These are phyloP conservation scores for Hirtodrosophila cameraria DNA, from an alignment of 2,888 invertebrate species.

Conservation along the genomic window DNA sequence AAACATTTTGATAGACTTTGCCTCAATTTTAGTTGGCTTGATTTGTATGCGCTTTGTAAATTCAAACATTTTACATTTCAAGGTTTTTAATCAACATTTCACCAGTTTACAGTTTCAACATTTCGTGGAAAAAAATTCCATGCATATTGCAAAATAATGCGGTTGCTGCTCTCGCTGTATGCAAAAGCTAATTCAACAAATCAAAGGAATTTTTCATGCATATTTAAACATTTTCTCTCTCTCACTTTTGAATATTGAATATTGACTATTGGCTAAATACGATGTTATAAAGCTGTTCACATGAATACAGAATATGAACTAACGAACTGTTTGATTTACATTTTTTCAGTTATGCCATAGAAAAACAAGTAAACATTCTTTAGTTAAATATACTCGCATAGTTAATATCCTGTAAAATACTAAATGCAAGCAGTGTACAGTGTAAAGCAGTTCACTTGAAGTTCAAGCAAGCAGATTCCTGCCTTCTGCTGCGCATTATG, in stretches of 20 bases:
- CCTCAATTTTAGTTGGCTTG: neutral
- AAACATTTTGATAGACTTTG: neutral
- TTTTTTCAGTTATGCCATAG: slow-evolving; percentile 16
- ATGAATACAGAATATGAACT: slow-evolving; percentile 29
- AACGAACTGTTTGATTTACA: slow-evolving; percentile 49
- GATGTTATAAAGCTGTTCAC: slow-evolving; percentile 3
- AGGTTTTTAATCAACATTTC: slow-evolving; percentile 18
- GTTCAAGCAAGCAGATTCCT: too few relatives aligned
- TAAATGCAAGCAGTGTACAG: too few relatives aligned
- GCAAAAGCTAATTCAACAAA: slow-evolving; percentile 41
- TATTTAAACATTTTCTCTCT: slow-evolving; percentile 38
- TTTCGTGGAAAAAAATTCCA: slow-evolving; percentile 5
- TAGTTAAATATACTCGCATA: too few relatives aligned
- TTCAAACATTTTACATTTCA: neutral
- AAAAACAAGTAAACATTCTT: slow-evolving; percentile 14
- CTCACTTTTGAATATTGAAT: too few relatives aligned
- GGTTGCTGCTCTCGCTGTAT: slow-evolving; percentile 6
- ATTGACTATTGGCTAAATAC: slow-evolving; percentile 23
- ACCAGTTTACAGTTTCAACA: neutral
- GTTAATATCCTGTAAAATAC: too few relatives aligned
- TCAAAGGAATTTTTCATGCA: slow-evolving; percentile 47
- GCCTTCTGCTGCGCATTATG: too few relatives aligned
- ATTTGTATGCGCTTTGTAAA: neutral
- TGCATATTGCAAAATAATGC: slow-evolving; percentile 10
- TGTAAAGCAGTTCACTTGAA: too few relatives aligned